These are phyloP conservation scores for Camponotus floridanus DNA, from an alignment of 1,140 invertebrate genomes.

Conservation along the genomic window DNA sequence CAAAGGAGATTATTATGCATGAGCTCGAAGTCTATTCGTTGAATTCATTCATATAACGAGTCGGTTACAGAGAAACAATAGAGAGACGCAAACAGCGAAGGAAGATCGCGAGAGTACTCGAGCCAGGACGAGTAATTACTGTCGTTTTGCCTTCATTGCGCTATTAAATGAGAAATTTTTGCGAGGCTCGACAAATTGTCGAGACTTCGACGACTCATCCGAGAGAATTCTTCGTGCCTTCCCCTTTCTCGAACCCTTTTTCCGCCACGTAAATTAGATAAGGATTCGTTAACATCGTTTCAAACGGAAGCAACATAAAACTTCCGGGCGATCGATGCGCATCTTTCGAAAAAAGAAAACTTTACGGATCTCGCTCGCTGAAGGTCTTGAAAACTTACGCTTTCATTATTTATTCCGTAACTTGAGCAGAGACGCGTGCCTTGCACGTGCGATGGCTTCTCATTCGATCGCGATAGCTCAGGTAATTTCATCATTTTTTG, in stretches of 20 bases:
- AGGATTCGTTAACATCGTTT: slow-evolving; percentile 55
- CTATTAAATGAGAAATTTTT: slow-evolving; percentile 48
- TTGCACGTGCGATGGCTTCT: slow-evolving; percentile 49
- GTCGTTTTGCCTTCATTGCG: slow-evolving; percentile 48
- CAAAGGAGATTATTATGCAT: slow-evolving; percentile 46
- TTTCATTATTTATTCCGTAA: slow-evolving; percentile 52
- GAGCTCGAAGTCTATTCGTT: slow-evolving; percentile 11
- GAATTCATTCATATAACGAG: slow-evolving; percentile 34
- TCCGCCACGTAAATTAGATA: slow-evolving; percentile 25
- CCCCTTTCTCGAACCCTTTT: background rate
- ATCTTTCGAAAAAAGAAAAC: slow-evolving; percentile 24
- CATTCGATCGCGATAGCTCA: slow-evolving; percentile 18
- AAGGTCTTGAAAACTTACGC: slow-evolving; percentile 49
- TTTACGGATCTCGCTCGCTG: slow-evolving; percentile 18
- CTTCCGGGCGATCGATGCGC: slow-evolving; percentile 34
- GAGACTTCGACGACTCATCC: background rate
- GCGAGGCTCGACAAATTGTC: slow-evolving; percentile 16
- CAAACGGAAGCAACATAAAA: slow-evolving; percentile 44
- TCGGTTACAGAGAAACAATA: slow-evolving; percentile 40
- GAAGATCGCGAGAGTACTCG: slow-evolving; percentile 43
- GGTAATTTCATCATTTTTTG: slow-evolving; percentile 44
- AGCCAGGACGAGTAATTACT: slow-evolving; percentile 44
- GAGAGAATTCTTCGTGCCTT: background rate
- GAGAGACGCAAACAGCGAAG: slow-evolving; percentile 25
- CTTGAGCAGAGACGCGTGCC: slow-evolving; percentile 45